Evolutionary conservation across 2,797 vertebrate species (phyloP).

Genomic region (Adrianichthys oophorus): DNA sequence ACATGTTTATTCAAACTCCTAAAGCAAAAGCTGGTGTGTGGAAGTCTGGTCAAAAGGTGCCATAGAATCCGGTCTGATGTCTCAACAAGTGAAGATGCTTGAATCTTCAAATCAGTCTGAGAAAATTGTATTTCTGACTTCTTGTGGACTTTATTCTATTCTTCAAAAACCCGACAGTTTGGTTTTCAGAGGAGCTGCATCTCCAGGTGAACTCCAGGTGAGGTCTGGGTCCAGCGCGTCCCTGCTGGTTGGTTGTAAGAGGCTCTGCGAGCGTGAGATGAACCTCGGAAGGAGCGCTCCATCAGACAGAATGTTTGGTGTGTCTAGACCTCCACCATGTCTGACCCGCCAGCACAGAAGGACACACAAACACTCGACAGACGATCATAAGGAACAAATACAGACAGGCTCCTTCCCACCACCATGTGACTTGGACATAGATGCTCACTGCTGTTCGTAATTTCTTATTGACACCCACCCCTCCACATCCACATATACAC

Average conservation of each 20-base stretch:
- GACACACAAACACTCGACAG: constrained; percentile 81
- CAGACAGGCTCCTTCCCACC: constrained; percentile 66
- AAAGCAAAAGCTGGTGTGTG: no score
- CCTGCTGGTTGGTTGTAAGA: constrained; percentile 69
- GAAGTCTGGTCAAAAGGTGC: no score
- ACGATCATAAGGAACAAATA: constrained; percentile 77
- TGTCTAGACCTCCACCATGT: constrained; percentile 77
- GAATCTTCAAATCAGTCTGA: no score
- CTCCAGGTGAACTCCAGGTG: no score
- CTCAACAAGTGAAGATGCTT: no score
- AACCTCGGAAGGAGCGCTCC: constrained; percentile 56
- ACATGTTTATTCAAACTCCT: no score
- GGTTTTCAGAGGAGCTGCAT: no score
- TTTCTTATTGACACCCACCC: constrained; percentile 73
- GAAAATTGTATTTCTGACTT: no score
- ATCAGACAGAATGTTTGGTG: constrained; percentile 73
- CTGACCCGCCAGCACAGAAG: constrained; percentile 84
- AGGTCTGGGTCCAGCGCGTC: constrained; percentile 51
- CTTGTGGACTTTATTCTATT: no score
- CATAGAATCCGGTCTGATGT: no score
- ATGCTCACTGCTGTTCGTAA: constrained; percentile 73
- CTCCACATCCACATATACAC: constrained; percentile 75
- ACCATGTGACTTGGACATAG: constrained; percentile 75
- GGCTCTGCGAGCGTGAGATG: constrained; percentile 70
- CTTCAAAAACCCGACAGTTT: no score